Base-by-base conservation (phyloP, 2,797 vertebrate species). In the Tangara arthus region DNA sequence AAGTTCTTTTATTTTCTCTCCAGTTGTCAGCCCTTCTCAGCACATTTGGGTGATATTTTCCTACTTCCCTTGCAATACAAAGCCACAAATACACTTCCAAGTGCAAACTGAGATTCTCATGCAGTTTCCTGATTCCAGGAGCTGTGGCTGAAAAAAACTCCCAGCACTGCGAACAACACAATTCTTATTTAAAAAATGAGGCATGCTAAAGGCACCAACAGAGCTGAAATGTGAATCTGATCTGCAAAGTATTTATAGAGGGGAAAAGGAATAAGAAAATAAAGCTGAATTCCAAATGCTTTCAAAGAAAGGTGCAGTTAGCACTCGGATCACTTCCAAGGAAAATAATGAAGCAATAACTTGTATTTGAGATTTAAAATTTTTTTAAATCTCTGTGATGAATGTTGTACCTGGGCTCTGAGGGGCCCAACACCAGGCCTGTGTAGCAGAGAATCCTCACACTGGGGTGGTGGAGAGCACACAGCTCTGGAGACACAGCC, bases 31-130 rank as follows among this genome's bases (percentile, higher is more conserved):
- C 37, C 69, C 68, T 77, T 59, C 76, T 68, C 27, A 18, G 87
- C 84, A 89, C 76, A 89, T 89, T 92, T 91, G 21, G 57, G 42
- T 75, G 79, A 59, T 93, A 90, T 94, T 96, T 95, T 87, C 72
- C 61, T 83, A 22, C 76, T 87, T 91, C 59, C 46, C 79, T 75
- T 87, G 87, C 87, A 92, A 87, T 70, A 94, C 39, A 75, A 94
- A 87, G 65, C 39, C 57, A 78, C 81, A 93, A 89, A 93, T 78
- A 75, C 55, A 22, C 42, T 71, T 61, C 49, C 26, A 80, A 95
- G 57, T 55, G 71, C 76, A 95, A 95, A 82, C 84, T 81, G 92
- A 85, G 93, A 87, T 95, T 87, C 78, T 95, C 87, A 87, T 2
- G 9, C 64, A 37, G 42, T 53, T 76, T n/a, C 2, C 7, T 30